Evolutionary conservation across 2,888 invertebrate species (phyloP).

Genomic region (Exocentrus adspersus): DNA sequence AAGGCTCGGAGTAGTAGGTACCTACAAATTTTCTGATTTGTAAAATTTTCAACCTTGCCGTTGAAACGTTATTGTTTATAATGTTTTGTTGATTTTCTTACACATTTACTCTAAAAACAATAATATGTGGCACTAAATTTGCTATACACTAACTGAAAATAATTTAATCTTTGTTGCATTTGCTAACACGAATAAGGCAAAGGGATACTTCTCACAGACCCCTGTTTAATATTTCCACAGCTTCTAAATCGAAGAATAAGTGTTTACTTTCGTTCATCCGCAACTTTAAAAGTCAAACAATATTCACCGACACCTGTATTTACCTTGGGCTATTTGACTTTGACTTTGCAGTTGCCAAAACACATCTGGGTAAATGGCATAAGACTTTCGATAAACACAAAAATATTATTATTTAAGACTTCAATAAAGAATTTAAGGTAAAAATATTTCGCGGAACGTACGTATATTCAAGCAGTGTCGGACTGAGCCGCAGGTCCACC

Average conservation of each 20-base stretch:
- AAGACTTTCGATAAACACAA: background rate
- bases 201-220: background rate
- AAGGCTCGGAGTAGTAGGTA: no score
- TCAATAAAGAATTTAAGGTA: no score
- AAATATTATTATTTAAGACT: background rate
- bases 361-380: background rate
- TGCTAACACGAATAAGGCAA: background rate
- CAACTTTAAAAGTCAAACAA: background rate
- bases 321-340: background rate
- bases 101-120: no score
- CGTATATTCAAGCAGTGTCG: no score
- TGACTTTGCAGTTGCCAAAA: background rate
- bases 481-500: no score
- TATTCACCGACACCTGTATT: background rate
- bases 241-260: background rate
- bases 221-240: background rate
- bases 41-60: background rate
- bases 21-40: no score
- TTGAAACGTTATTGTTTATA: background rate
- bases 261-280: background rate
- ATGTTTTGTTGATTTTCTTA: background rate
- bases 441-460: no score
- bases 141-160: no score
- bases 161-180: background rate
- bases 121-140: no score